Base-by-base conservation (phyloP, 2,888 invertebrate genomes). In the Cheilosia grossa region DNA sequence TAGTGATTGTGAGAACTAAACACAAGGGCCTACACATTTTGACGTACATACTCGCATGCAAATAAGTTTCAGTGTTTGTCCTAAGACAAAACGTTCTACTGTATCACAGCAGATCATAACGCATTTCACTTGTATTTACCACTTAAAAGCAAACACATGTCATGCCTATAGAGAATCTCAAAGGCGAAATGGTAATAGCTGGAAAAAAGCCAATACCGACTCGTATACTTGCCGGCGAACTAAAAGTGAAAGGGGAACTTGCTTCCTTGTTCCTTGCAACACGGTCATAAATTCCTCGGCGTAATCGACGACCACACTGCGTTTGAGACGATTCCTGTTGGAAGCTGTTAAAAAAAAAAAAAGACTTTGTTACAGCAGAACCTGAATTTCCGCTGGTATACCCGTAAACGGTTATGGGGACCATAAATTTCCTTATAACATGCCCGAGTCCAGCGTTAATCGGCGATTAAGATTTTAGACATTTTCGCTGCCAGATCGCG, bases 401-500 rank as follows among this genome's bases (percentile, higher is more conserved):
- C 85, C 85, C 85, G 85, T 85, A 85, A 85, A 85, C 81, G 85
- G 81, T 85, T 85, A 85, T 85, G 85, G 85, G 49, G 24, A n/a
- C 47, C 70, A 81, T 85, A 85, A 85, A 85, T 85, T 85, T 81
- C 72, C 61, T 72, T 61, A 77, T 85, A 85, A 85, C 85, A 85
- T 81, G 85, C 75, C 85, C 72, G 85, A 81, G 51, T 85, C 85
- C 85, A 81, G 72, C 81, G 67, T 77, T 85, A 81, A 85, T 85
- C 85, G 85, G n/a, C 81, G 81, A 85, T 85, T 85, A 85, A 85
- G 85, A 85, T 85, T 85, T 85, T 85, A 85, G 81, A 85, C 85
- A 85, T 85, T 85, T 81, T 81, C 81, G 81, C 77, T 77, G 81
- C 56, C 44, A 59, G 58, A 69, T 75, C 66, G 70, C 79, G 74